These are phyloP conservation scores for Cacatua alba DNA, from an alignment of 2,113 vertebrate species.

Conservation along the genomic window DNA sequence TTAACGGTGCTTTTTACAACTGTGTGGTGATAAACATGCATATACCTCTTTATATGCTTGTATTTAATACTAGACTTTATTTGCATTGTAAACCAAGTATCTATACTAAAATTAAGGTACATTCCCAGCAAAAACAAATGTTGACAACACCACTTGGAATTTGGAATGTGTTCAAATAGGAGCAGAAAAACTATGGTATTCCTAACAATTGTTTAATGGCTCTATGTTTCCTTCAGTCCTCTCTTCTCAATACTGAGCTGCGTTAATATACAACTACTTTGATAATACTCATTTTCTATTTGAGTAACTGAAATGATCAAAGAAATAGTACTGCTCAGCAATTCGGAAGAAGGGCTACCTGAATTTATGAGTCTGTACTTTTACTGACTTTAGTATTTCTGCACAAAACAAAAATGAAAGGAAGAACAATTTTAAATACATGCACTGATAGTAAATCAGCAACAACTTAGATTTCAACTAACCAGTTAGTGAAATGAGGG, in stretches of 20 bases:
- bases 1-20: background rate
- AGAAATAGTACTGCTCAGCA: background rate
- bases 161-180: background rate
- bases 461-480: background rate
- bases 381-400: background rate
- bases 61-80: background rate
- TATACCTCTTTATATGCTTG: background rate
- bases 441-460: background rate
- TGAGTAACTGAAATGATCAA: background rate
- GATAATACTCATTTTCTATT: background rate
- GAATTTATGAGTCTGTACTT: background rate
- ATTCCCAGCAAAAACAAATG: background rate
- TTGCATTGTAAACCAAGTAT: background rate
- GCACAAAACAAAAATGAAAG: background rate
- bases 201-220: background rate
- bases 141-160: background rate
- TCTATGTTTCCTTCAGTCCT: background rate
- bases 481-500: background rate
- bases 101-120: background rate
- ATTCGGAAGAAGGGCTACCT: background rate
- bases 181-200: background rate
- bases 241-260: background rate
- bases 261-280: background rate
- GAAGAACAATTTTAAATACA: background rate
- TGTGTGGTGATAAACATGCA: background rate